Conservation (phyloP, 2,113 vertebrate species). For the Marcusenius ussheri region DNA sequence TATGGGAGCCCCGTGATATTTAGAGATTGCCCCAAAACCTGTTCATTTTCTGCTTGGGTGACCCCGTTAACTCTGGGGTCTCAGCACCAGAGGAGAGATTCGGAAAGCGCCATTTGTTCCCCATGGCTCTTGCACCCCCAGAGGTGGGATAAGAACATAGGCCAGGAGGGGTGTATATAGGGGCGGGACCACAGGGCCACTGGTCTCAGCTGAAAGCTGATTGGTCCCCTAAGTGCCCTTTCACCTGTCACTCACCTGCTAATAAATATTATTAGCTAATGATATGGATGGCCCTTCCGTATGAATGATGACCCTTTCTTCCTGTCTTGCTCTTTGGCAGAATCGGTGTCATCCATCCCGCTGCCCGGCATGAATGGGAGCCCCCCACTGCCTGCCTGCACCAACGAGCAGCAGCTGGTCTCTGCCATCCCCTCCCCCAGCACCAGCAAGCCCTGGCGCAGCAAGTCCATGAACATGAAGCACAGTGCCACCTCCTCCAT, state of each 20-base stretch:
- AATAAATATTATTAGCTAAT: neutral
- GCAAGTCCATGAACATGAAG: conserved; percentile 76
- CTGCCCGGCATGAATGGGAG: conserved; percentile 34
- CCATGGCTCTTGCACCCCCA: neutral
- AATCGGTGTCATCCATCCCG: conserved; percentile 67
- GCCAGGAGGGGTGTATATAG: neutral
- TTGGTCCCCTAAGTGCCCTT: neutral
- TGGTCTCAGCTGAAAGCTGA: neutral
- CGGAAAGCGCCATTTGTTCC: neutral
- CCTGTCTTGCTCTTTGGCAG: conserved; percentile 33
- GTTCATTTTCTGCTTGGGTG: neutral
- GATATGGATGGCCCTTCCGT: neutral
- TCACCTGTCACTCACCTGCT: neutral
- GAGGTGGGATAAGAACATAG: neutral
- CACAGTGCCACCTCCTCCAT: conserved; percentile 71
- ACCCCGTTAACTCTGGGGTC: neutral
- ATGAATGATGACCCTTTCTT: neutral
- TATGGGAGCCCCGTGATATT: neutral
- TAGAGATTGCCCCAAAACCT: neutral
- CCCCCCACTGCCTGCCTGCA: conserved; percentile 40
- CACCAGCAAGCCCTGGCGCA: conserved; percentile 75
- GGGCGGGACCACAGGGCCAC: neutral
- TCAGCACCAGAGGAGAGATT: neutral
- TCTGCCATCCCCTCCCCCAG: conserved; percentile 68
- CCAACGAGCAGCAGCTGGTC: conserved; percentile 13